Conservation (phyloP, 2,888 invertebrate genomes). For the Drosophila affinis region DNA sequence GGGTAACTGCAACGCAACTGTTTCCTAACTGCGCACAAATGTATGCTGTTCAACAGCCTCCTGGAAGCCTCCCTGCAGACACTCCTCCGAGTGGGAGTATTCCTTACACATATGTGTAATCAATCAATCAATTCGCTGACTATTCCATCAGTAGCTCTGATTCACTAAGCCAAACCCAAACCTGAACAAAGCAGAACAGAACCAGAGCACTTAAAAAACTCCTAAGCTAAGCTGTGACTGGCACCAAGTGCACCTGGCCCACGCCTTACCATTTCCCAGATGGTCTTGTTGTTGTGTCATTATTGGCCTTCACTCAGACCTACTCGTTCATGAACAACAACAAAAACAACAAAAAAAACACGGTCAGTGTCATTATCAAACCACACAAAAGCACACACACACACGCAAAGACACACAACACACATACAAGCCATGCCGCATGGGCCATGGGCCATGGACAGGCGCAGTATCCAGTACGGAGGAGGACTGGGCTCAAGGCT, state of each 20-base stretch:
- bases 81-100: not conserved
- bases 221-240: not conserved
- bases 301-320: conserved; percentile 44
- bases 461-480: conserved; percentile 14
- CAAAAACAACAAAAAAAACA: conserved; percentile 39
- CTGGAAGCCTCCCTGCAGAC: not conserved
- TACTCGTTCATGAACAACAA: conserved; percentile 4
- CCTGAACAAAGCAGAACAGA: conserved; percentile 29
- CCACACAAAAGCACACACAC: conserved; percentile 34
- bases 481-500: conserved; percentile 27
- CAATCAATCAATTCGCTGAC: conserved; percentile 43
- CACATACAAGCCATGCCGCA: conserved; percentile 16
- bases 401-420: conserved; percentile 6
- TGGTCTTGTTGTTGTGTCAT: conserved; percentile 29
- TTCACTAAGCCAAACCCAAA: conserved; percentile 16
- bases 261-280: conserved; percentile 35
- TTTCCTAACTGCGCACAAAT: conserved; percentile 36
- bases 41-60: conserved; percentile 32
- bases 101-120: conserved; percentile 19
- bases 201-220: not conserved
- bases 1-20: conserved; percentile 19
- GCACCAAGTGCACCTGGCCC: conserved; percentile 22
- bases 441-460: conserved; percentile 19
- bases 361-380: conserved; percentile 59
- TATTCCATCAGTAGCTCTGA: conserved; percentile 22